Conservation (phyloP, 2,888 invertebrate genomes). For the Melinaea menophilus region DNA sequence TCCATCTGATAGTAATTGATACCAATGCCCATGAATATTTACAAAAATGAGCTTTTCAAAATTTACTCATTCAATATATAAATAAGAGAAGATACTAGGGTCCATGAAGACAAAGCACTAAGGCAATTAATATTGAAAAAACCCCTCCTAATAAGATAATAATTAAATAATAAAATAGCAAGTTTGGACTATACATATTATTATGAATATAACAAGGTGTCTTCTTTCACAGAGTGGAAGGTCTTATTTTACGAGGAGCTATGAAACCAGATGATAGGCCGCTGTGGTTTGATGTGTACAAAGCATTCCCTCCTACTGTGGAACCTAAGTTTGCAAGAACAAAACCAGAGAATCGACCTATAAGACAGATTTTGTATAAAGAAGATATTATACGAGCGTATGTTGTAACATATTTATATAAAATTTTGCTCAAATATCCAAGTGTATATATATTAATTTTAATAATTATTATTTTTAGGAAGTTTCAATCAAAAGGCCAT, state of each 20-base stretch:
- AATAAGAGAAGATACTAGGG: no score
- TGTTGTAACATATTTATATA: conserved; percentile 45
- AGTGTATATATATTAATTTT: neutral
- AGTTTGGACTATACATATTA: neutral
- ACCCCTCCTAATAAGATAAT: no score
- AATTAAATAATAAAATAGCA: no score
- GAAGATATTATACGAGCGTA: conserved; percentile 93
- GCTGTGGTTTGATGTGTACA: conserved; percentile 95
- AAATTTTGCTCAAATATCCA: neutral
- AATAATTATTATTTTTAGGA: conserved; percentile 63
- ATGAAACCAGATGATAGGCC: conserved; percentile 90
- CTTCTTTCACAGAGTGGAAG: conserved; percentile 80
- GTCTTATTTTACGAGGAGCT: conserved; percentile 88
- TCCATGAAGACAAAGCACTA: no score
- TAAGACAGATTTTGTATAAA: conserved; percentile 86
- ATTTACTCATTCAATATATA: no score
- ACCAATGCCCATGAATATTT: no score
- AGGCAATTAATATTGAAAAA: no score
- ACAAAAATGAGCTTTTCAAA: no score
- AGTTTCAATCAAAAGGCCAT: conserved; percentile 80
- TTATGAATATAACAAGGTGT: neutral
- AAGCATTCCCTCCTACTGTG: conserved; percentile 91
- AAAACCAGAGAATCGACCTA: conserved; percentile 74
- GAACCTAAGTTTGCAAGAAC: conserved; percentile 88
- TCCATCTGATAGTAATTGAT: no score